phyloP scores from a whole-genome alignment of 2,113 vertebrate genomes.

The Poecilia latipinna region DNA sequence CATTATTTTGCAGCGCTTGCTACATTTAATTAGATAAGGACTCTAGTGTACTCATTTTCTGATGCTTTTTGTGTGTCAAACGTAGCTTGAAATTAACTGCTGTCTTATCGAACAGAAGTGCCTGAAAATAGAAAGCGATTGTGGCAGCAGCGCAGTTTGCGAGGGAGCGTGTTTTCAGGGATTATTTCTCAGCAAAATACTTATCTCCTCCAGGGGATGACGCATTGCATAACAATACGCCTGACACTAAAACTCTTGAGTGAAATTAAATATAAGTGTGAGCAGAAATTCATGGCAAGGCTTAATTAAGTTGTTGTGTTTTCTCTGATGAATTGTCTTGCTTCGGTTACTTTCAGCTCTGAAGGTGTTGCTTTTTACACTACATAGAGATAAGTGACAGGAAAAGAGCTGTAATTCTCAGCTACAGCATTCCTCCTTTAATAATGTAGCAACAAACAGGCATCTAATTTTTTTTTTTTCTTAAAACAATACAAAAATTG shows the following conservation, averaged over 20 bases:
- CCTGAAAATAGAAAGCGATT: constrained; percentile 20
- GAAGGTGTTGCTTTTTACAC: constrained; percentile 1
- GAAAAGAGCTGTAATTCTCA: not conserved
- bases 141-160: constrained; percentile 9
- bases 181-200: constrained; percentile 23
- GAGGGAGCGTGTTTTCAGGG: constrained; percentile 12
- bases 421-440: not conserved
- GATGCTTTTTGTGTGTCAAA: constrained; percentile 23
- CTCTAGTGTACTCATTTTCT: constrained; percentile 2
- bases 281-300: constrained; percentile 31
- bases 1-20: constrained; percentile 4
- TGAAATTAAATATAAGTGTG: constrained; percentile 30
- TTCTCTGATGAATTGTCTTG: constrained; percentile 25
- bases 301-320: constrained; percentile 43
- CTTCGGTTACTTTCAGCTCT: constrained; percentile 26
- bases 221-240: not conserved
- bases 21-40: constrained; percentile 7
- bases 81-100: constrained; percentile 36
- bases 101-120: constrained; percentile 26
- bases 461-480: not conserved
- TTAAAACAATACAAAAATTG: not conserved
- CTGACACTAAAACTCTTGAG: constrained; percentile 30
- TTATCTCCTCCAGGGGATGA: constrained; percentile 18
- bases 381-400: constrained; percentile 13
- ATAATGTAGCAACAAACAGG: not conserved